Percentiles rank a stretch among this genome's conserved stretches.
Conservation (phyloP, 2,888 invertebrate genomes). For the Eupithecia subfuscata region DNA sequence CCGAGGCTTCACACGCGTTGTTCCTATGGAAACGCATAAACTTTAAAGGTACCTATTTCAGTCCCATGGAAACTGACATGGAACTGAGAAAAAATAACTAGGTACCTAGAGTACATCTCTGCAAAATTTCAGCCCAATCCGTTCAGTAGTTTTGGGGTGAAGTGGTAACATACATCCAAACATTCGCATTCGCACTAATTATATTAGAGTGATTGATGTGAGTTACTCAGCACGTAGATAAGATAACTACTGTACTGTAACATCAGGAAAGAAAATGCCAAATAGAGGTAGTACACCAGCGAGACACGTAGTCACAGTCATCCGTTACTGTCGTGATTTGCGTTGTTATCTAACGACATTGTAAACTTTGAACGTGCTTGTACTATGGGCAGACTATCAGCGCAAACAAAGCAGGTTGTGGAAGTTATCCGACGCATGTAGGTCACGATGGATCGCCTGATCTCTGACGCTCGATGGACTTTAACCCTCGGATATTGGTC, state of each 20-base stretch:
- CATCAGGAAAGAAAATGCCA: not conserved
- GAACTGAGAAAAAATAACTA: no score
- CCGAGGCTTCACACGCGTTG: no score
- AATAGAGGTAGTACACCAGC: not conserved
- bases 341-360: constrained; percentile 8
- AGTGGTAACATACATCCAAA: no score
- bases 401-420: constrained; percentile 27
- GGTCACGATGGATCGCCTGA: constrained; percentile 37
- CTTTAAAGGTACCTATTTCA: no score
- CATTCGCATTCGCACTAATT: no score
- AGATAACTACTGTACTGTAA: not conserved
- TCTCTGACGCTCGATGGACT: constrained; percentile 38
- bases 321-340: not conserved
- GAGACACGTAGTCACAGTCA: not conserved
- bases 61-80: no score
- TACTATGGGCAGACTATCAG: constrained; percentile 23
- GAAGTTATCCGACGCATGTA: constrained; percentile 34
- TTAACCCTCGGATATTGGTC: not conserved
- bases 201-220: no score
- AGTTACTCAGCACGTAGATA: not conserved
- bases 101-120: no score
- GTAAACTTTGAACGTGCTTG: constrained; percentile 20
- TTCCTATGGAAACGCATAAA: no score
- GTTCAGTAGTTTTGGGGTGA: no score
- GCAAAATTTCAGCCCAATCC: no score